These are phyloP conservation scores for Hylomyscus alleni DNA, from an alignment of 2,797 vertebrate genomes.

Conservation along the genomic window DNA sequence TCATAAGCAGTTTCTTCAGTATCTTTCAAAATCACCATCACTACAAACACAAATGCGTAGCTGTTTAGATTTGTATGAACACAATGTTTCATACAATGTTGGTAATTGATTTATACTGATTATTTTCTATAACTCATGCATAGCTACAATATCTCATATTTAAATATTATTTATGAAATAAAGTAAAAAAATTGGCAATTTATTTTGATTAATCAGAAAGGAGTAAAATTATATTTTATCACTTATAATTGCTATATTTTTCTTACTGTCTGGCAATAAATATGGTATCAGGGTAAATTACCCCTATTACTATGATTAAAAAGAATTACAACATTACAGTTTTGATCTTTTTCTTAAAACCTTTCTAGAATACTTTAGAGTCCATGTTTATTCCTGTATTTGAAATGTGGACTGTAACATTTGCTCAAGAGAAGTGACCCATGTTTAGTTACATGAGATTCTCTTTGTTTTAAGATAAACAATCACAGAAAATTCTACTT, in stretches of 20 bases:
- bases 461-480: constrained; percentile 72
- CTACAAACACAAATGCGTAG: constrained; percentile 36
- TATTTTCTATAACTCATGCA: constrained; percentile 11
- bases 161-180: constrained; percentile 44
- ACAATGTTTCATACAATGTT: constrained; percentile 45
- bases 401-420: constrained; percentile 65
- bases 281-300: not conserved
- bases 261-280: constrained; percentile 44
- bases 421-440: constrained; percentile 62
- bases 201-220: constrained; percentile 46
- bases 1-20: constrained; percentile 41
- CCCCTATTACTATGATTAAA: constrained; percentile 18
- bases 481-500: constrained; percentile 37
- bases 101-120: constrained; percentile 47
- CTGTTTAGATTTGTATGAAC: constrained; percentile 51
- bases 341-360: constrained; percentile 57
- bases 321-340: not conserved
- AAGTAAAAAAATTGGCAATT: not conserved
- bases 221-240: constrained; percentile 39
- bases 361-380: constrained; percentile 44
- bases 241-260: constrained; percentile 51
- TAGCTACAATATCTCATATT: constrained; percentile 3
- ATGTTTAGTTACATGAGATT: constrained; percentile 74
- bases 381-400: constrained; percentile 62
- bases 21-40: constrained; percentile 54